Percentiles rank a stretch among this genome's conserved stretches.
phyloP scores from a whole-genome alignment of 2,888 invertebrate genomes.

The Luperina nickerlii region DNA sequence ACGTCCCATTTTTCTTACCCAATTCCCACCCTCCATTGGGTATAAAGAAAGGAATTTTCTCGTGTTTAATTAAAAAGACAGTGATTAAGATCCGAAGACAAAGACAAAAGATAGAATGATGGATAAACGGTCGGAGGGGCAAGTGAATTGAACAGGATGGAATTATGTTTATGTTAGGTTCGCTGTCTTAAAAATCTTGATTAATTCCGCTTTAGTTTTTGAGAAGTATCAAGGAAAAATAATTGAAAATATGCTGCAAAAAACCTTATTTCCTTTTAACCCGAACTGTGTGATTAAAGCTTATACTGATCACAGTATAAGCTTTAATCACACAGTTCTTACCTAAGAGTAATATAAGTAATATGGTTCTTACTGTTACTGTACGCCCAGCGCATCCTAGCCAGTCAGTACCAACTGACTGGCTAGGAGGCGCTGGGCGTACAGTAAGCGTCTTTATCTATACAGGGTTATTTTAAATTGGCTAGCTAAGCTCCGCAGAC shows the following conservation, averaged over 20 bases:
- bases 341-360: no score
- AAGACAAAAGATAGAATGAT: constrained; percentile 60
- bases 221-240: background rate
- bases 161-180: constrained; percentile 52
- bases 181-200: constrained; percentile 32
- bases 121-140: constrained; percentile 56
- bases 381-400: no score
- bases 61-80: constrained; percentile 66
- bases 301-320: no score
- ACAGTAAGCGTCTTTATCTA: background rate
- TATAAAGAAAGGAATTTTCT: constrained; percentile 52
- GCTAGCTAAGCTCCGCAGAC: no score
- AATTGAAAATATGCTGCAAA: background rate
- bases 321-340: no score
- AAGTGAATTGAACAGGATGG: constrained; percentile 43
- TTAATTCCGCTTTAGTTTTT: constrained; percentile 29
- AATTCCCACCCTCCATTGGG: constrained; percentile 54
- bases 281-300: background rate
- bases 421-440: background rate
- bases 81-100: constrained; percentile 62
- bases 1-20: constrained; percentile 41
- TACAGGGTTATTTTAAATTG: no score
- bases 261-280: background rate
- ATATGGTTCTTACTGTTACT: no score
- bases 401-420: no score